Evolutionary conservation across 1,140 invertebrate species (phyloP).

Genomic region (Arctopsyche grandis): DNA sequence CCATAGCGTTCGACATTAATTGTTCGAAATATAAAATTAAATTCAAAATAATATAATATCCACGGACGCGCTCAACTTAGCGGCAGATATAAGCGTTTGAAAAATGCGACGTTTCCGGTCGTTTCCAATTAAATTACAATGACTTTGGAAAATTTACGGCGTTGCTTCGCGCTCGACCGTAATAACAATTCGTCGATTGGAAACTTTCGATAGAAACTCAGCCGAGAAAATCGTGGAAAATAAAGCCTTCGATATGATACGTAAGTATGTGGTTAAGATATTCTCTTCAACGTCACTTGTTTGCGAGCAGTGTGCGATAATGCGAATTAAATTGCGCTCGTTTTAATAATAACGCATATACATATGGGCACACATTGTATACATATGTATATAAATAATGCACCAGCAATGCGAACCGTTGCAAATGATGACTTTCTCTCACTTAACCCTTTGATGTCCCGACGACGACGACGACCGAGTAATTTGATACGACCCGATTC

Average conservation of each 20-base stretch:
- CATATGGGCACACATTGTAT: background rate
- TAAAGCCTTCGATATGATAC: too few species aligned
- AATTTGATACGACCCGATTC: background rate
- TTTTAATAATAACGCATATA: background rate
- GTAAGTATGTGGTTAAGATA: too few species aligned
- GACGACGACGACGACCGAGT: background rate
- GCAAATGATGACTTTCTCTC: constrained; percentile 8
- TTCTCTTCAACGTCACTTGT: too few species aligned
- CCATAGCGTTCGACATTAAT: background rate
- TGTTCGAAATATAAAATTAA: background rate
- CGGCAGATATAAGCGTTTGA: background rate
- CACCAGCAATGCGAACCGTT: background rate
- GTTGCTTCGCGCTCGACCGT: background rate
- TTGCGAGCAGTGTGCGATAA: background rate
- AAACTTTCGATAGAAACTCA: background rate
- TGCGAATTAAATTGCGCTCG: constrained; percentile 12
- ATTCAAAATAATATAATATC: too few species aligned
- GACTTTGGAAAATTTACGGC: constrained; percentile 4
- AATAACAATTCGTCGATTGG: background rate
- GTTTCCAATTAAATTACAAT: constrained; percentile 1
- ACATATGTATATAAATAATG: too few species aligned
- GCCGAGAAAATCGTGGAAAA: background rate
- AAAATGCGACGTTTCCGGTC: constrained; percentile 16
- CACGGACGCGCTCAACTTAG: too few species aligned
- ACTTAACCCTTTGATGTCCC: too few species aligned